A percentile compares a stretch with the other conserved stretches of the same genome.
Conservation (phyloP, 2,888 invertebrate genomes). For the Autographa gamma region DNA sequence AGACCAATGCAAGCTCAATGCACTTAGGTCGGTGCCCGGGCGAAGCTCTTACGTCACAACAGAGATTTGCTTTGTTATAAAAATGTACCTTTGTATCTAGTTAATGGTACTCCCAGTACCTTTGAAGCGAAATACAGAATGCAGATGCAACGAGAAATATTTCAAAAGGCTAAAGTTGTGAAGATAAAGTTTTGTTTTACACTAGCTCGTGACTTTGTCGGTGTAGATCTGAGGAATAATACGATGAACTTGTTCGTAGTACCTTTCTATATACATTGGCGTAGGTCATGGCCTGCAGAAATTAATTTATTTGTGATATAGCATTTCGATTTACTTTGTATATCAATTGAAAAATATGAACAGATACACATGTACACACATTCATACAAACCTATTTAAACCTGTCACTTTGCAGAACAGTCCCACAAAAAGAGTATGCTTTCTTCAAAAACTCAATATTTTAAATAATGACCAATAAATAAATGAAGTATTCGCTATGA, state of each 20-base stretch:
- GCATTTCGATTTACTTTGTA: too few relatives aligned
- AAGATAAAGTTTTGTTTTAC: not conserved
- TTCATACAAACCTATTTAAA: too few relatives aligned
- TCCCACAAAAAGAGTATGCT: too few relatives aligned
- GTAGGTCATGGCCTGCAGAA: too few relatives aligned
- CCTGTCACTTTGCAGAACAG: too few relatives aligned
- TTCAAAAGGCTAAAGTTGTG: not conserved
- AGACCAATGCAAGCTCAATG: conserved; percentile 41
- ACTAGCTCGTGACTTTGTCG: not conserved
- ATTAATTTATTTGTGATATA: too few relatives aligned
- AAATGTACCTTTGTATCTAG: conserved; percentile 57
- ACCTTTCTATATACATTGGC: too few relatives aligned
- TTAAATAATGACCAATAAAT: too few relatives aligned
- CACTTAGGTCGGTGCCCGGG: conserved; percentile 65
- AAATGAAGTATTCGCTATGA: too few relatives aligned
- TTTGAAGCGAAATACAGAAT: conserved; percentile 18
- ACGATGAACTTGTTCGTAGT: not conserved
- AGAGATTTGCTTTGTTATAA: conserved; percentile 58
- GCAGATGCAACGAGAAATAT: conserved; percentile 5
- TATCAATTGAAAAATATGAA: too few relatives aligned
- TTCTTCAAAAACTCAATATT: too few relatives aligned
- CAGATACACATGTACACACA: too few relatives aligned
- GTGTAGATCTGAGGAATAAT: not conserved
- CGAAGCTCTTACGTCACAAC: conserved; percentile 59
- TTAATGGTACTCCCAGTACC: conserved; percentile 16